These are phyloP conservation scores for Steinernema hermaphroditum DNA, from an alignment of 2,888 invertebrate genomes.

Conservation along the genomic window DNA sequence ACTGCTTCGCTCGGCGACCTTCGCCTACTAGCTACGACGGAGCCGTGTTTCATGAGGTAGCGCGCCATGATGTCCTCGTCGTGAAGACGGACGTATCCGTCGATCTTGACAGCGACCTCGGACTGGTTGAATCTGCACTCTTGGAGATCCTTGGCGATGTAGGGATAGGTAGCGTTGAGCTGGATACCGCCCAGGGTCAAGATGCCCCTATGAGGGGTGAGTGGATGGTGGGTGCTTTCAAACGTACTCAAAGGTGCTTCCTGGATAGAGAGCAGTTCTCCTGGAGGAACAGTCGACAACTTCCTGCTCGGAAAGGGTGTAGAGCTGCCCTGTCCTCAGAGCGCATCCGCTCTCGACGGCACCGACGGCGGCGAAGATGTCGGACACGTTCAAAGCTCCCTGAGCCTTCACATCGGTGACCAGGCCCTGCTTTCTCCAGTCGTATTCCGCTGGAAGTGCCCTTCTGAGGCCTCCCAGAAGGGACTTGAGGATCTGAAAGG, in stretches of 20 bases:
- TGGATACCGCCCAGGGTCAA: not conserved
- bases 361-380: not conserved
- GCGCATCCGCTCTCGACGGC: not conserved
- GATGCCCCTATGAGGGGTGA: not conserved
- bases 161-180: not conserved
- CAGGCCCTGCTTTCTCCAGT: not conserved
- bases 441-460: not conserved
- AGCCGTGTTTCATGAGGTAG: not conserved
- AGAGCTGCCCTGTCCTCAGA: not conserved
- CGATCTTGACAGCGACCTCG: not conserved
- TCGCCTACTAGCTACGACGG: not conserved
- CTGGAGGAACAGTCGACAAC: not conserved
- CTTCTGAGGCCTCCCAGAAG: no score
- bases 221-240: not conserved
- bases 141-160: not conserved
- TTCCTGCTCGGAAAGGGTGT: not conserved
- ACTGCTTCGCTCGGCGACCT: not conserved
- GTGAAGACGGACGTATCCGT: not conserved
- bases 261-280: not conserved
- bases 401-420: not conserved
- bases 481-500: no score
- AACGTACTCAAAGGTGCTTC: not conserved
- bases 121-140: not conserved
- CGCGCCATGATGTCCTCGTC: slow-evolving; percentile 1
- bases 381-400: not conserved